Conservation (phyloP, 2,888 invertebrate genomes). For the Drymonia ruficornis region DNA sequence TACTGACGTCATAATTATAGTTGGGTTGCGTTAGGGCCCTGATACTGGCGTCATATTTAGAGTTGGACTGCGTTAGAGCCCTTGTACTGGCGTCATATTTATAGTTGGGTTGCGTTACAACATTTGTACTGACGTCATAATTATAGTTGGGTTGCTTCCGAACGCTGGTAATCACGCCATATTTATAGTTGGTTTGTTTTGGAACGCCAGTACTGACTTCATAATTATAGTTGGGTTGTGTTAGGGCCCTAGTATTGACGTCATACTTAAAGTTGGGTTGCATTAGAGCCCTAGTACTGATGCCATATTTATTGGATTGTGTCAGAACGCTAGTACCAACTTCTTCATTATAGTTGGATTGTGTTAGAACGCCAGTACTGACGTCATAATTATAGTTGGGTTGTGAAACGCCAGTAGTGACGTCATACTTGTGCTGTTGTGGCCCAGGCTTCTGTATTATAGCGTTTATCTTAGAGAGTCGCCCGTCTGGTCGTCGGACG, state of each 20-base stretch:
- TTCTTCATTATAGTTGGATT: neutral
- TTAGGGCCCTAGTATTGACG: too few relatives aligned
- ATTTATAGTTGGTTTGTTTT: neutral
- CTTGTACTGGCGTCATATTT: too few relatives aligned
- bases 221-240: neutral
- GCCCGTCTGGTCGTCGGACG: conserved; percentile 55
- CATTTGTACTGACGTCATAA: neutral
- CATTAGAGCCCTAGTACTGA: neutral
- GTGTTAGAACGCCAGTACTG: neutral
- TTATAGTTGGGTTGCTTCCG: neutral
- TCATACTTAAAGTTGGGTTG: neutral
- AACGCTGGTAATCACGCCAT: neutral
- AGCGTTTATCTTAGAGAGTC: conserved; percentile 57
- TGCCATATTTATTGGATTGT: too few relatives aligned
- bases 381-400: too few relatives aligned
- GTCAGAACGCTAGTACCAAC: neutral
- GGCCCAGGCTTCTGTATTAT: conserved; percentile 49
- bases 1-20: conserved; percentile 1
- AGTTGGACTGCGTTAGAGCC: neutral
- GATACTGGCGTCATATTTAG: too few relatives aligned
- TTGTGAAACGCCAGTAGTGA: neutral
- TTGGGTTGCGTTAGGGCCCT: neutral
- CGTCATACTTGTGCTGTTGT: conserved; percentile 1
- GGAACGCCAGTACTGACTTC: neutral
- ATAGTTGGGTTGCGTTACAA: too few relatives aligned